Evolutionary conservation across 1,140 invertebrate species (phyloP), one percentile per base, ranked within the genome.

Genomic region (Eciton burchellii): DNA sequence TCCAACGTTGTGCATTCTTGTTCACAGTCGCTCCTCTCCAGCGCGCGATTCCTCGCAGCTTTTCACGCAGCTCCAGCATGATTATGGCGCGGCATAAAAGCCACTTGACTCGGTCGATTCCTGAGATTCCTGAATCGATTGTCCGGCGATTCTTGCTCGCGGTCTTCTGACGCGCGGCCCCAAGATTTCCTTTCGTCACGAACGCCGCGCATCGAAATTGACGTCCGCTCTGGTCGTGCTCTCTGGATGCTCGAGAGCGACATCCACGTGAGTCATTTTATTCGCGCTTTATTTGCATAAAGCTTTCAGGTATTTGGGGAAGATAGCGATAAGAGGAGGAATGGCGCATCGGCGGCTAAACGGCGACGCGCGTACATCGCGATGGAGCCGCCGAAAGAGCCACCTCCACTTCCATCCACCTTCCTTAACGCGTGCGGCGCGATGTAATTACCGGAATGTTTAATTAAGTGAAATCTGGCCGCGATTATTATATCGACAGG

Each of bases 61-160:
- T 16, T 43, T 21, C 1, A 2, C 5, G 9, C 9, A 9, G 21
- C 21, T 43, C 41, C 19, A 19, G 8, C 62, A 63, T 35, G 1
- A 35, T 43, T 68, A 11, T 41, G n/a, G 54, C 8, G 9, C 19
- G 43, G 29, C 0, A 2, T 56, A 5, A 21, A n/a, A 35, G 9
- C 11, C 19, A 74, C n/a, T 76, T n/a, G 35, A 49, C 52, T 52
- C 9, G n/a, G 49, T 65, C 24, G n/a, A 71, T 65, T 49, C n/a
- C 3, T 41, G 65, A 65, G 3, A 52, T 43, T 0, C 29, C 3
- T 14, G 35, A 29, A 66, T 77, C 14, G 19, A 24, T 12, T 6
- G 29, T 54, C 4, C 45, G n/a, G 21, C 11, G 5, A 8, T 29
- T 76, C 41, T 73, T 63, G 21, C 21, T 65, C 45, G 24, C 24